phyloP scores from a whole-genome alignment of 2,797 vertebrate genomes.

The Lycodopsis pacificus region DNA sequence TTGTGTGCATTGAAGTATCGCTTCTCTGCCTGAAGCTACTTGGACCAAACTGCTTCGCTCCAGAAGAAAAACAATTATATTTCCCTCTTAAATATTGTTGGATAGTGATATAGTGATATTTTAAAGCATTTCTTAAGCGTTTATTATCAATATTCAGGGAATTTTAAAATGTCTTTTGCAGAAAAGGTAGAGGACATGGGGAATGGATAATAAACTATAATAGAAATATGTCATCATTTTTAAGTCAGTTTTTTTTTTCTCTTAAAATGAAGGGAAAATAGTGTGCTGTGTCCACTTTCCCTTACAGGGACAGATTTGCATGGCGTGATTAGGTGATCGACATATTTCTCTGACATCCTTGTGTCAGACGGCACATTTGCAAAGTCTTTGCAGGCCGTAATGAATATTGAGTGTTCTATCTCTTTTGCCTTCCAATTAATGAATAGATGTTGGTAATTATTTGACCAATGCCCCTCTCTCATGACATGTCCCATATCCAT shows the following conservation, averaged over 20 bases:
- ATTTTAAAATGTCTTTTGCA: neutral
- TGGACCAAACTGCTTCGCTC: constrained; percentile 24
- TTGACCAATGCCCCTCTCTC: constrained; percentile 83
- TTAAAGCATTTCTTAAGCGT: neutral
- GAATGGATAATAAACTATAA: neutral
- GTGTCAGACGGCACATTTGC: constrained; percentile 78
- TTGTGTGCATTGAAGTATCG: neutral
- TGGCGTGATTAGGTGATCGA: constrained; percentile 74
- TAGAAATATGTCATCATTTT: neutral
- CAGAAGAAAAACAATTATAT: neutral
- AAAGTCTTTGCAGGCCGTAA: constrained; percentile 82
- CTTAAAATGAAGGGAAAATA: neutral
- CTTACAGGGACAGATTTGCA: constrained; percentile 62
- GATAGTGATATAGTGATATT: neutral
- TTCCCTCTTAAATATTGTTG: neutral
- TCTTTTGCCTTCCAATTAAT: constrained; percentile 86
- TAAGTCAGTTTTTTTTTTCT: neutral
- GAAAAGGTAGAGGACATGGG: no score
- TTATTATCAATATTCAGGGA: neutral
- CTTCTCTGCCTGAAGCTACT: constrained; percentile 11
- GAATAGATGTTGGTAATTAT: constrained; percentile 88
- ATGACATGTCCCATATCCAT: constrained; percentile 86
- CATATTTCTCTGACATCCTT: constrained; percentile 74
- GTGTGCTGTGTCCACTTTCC: constrained; percentile 13
- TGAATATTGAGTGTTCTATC: constrained; percentile 86